These are phyloP conservation scores for Ochropacha duplaris DNA, from an alignment of 2,888 invertebrate genomes.

Conservation along the genomic window DNA sequence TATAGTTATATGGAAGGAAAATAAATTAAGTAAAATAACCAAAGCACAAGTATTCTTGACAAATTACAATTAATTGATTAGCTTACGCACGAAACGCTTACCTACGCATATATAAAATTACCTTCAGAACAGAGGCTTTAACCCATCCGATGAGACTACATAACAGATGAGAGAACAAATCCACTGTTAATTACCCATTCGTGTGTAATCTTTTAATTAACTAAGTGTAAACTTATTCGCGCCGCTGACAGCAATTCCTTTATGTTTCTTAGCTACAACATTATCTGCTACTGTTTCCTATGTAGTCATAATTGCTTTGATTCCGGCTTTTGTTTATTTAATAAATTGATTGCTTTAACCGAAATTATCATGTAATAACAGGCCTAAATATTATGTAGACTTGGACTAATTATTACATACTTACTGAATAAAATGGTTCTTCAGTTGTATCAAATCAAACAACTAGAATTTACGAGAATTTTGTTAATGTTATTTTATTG, in stretches of 20 bases:
- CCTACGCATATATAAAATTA: slow-evolving; percentile 37
- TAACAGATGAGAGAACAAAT: slow-evolving; percentile 71
- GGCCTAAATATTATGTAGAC: not conserved
- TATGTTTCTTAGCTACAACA: slow-evolving; percentile 28
- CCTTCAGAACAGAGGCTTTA: slow-evolving; percentile 40
- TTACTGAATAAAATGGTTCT: too few species aligned
- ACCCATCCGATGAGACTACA: slow-evolving; percentile 41
- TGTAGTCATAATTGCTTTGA: not conserved
- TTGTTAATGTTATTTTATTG: too few species aligned
- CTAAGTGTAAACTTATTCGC: slow-evolving; percentile 68
- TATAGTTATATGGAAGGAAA: too few species aligned
- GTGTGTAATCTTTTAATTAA: slow-evolving; percentile 79
- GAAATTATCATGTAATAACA: not conserved
- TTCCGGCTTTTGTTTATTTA: not conserved
- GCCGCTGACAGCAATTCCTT: slow-evolving; percentile 48
- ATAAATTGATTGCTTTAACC: not conserved
- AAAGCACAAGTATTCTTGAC: not conserved
- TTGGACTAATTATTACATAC: not conserved
- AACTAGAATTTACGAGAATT: too few species aligned
- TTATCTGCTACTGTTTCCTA: slow-evolving; percentile 14
- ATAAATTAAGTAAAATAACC: not conserved
- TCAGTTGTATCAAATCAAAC: too few species aligned
- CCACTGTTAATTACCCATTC: slow-evolving; percentile 72
- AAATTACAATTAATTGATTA: not conserved
- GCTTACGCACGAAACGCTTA: slow-evolving; percentile 17